Percentiles rank a stretch among this genome's conserved stretches.
Evolutionary conservation across 2,113 vertebrate species (phyloP).

Genomic region (Heterocephalus glaber): DNA sequence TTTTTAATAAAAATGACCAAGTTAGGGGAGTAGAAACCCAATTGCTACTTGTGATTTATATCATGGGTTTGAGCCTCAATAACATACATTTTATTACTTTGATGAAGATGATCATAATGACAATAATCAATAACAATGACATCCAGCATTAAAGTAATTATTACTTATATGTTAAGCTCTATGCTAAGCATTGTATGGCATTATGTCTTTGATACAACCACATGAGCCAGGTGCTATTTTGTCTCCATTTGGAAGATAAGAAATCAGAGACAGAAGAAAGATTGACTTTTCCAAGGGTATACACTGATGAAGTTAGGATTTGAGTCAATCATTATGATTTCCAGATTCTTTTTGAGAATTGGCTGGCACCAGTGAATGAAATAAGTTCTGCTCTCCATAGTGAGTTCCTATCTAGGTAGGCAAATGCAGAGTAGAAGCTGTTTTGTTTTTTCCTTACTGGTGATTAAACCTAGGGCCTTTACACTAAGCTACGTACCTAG

Average conservation of each 20-base stretch:
- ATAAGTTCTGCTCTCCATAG: not conserved
- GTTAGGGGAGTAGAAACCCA: not conserved
- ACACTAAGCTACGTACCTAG: not conserved
- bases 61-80: not conserved
- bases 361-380: not conserved
- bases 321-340: not conserved
- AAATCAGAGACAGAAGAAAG: not conserved
- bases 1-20: conserved; percentile 9
- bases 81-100: not conserved
- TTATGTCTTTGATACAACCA: not conserved
- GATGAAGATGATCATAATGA: not conserved
- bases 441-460: not conserved
- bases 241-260: conserved; percentile 19
- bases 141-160: not conserved
- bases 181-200: not conserved
- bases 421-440: not conserved
- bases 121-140: not conserved
- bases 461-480: not conserved
- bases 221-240: not conserved
- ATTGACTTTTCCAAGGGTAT: not conserved
- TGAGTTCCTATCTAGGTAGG: not conserved
- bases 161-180: not conserved
- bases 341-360: not conserved
- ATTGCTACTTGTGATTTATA: not conserved
- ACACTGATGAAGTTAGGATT: not conserved